Evolutionary conservation across 2,888 invertebrate species (phyloP).

Genomic region (Eulithis prunata): DNA sequence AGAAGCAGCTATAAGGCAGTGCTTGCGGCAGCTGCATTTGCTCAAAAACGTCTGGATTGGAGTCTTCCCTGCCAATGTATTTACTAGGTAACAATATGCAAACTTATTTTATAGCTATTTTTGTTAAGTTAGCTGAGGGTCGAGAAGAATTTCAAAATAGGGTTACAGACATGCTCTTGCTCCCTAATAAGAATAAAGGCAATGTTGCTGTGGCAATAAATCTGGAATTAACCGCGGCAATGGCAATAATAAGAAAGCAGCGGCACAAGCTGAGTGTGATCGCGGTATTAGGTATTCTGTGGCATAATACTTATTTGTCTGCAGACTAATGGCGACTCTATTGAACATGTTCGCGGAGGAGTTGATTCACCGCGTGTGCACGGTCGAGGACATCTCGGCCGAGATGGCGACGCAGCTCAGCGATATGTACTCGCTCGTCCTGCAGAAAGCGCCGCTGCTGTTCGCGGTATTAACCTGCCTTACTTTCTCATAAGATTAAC

Average conservation of each 20-base stretch:
- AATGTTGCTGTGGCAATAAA: too few relatives aligned
- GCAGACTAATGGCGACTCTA: constrained; percentile 84
- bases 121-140: too few relatives aligned
- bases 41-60: constrained; percentile 95
- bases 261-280: too few relatives aligned
- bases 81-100: constrained; percentile 80
- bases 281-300: too few relatives aligned
- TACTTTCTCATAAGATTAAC: neutral
- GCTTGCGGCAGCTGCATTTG: constrained; percentile 92
- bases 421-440: constrained; percentile 89
- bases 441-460: constrained; percentile 88
- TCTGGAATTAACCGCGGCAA: too few relatives aligned
- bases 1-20: constrained; percentile 91
- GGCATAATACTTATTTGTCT: constrained; percentile 21
- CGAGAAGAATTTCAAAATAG: too few relatives aligned
- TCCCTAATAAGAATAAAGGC: too few relatives aligned
- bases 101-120: too few relatives aligned
- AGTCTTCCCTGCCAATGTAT: constrained; percentile 91
- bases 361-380: constrained; percentile 86
- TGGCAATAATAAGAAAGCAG: too few relatives aligned
- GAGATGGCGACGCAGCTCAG: constrained; percentile 91
- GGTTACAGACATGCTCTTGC: too few relatives aligned
- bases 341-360: constrained; percentile 88
- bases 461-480: constrained; percentile 81
- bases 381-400: constrained; percentile 94